Conservation (phyloP, 2,797 vertebrate genomes). For the Pangasius macronema region DNA sequence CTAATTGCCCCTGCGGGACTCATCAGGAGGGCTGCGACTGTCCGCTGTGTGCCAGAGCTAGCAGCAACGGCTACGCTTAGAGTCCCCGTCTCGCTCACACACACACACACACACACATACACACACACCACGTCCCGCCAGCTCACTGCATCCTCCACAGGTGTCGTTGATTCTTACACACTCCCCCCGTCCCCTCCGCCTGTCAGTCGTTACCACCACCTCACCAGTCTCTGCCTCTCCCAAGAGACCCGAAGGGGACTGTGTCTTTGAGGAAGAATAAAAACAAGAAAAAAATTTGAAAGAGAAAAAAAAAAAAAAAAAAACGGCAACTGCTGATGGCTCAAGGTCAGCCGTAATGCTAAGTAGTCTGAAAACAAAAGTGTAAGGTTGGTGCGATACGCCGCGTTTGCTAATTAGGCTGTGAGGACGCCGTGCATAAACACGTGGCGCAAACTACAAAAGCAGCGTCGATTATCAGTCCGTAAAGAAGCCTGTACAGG, state of each 20-base stretch:
- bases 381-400: slow-evolving; percentile 5
- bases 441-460: background rate
- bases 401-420: slow-evolving; percentile 51
- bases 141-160: slow-evolving; percentile 51
- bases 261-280: slow-evolving; percentile 59
- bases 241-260: slow-evolving; percentile 46
- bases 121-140: slow-evolving; percentile 1
- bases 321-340: slow-evolving; percentile 36
- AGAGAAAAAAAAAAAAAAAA: slow-evolving; percentile 24
- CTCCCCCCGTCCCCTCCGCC: background rate
- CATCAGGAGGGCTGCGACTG: slow-evolving; percentile 69
- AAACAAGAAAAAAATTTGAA: slow-evolving; percentile 34
- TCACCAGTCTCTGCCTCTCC: slow-evolving; percentile 7
- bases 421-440: background rate
- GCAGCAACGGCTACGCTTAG: slow-evolving; percentile 43
- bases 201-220: slow-evolving; percentile 38
- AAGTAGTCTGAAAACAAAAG: slow-evolving; percentile 53
- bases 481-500: background rate
- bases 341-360: slow-evolving; percentile 58
- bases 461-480: background rate
- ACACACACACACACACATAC: slow-evolving; percentile 5
- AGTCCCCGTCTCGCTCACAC: slow-evolving; percentile 32
- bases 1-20: slow-evolving; percentile 78
- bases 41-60: slow-evolving; percentile 64
- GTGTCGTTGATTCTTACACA: slow-evolving; percentile 45